Evolutionary conservation across 2,797 vertebrate species (phyloP).

Genomic region (Caiman crocodilus): DNA sequence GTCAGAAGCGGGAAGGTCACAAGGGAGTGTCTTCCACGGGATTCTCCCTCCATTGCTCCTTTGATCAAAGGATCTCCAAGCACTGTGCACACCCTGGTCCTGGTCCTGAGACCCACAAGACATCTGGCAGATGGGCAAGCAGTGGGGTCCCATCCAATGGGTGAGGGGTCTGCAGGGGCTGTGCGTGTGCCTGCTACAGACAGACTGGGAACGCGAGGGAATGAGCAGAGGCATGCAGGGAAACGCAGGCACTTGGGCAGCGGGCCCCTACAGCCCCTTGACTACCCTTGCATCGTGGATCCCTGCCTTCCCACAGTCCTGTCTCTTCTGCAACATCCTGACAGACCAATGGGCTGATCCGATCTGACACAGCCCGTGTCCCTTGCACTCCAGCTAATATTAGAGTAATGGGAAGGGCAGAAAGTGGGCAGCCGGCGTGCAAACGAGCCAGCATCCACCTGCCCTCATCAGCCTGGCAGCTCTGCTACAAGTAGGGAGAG

Average conservation of each 20-base stretch:
- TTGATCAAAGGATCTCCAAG: neutral
- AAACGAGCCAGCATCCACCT: neutral
- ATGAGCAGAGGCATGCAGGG: no score
- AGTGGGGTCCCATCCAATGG: no score
- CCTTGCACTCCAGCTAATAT: neutral
- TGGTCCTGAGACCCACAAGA: no score
- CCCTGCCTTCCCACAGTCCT: no score
- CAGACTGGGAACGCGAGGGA: no score
- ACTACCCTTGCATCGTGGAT: no score
- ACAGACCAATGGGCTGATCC: neutral
- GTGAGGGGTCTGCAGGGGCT: no score
- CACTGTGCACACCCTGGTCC: neutral
- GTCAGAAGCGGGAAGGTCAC: neutral
- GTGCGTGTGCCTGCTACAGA: no score
- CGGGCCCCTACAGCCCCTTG: no score
- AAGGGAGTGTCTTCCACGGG: neutral
- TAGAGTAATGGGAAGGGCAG: neutral
- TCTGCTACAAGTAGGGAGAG: neutral
- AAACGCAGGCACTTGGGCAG: no score
- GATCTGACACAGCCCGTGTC: neutral
- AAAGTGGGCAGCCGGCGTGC: neutral
- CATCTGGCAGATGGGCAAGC: neutral
- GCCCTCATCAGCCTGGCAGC: neutral
- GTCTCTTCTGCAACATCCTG: neutral
- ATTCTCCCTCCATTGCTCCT: neutral